Base-by-base conservation (phyloP, 2,888 invertebrate genomes). In the Harpagoxenus sublaevis region DNA sequence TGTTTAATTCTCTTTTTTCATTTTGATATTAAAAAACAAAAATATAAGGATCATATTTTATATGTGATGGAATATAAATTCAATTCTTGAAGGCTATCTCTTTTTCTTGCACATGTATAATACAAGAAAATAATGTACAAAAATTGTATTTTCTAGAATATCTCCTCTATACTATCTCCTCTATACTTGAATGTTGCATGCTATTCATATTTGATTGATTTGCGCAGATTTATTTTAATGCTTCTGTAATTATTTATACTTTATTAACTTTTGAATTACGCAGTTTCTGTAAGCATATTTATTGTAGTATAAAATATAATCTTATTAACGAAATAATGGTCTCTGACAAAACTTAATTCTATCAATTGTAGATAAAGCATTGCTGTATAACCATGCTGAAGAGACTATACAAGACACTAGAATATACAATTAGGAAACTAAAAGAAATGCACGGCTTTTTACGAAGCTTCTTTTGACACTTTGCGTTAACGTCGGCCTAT, bases 151-250 rank as follows among this genome's bases (percentile, higher is more conserved):
- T 48, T 79, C 28, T 39, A 12, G 28, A 71, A 81, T 81, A 81
- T 71, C 79, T 81, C 75, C 62, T 84, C 81, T 48, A 39, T 48
- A 60, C 45, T 86, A 35, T 35, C 35, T 35, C 35, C 35, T 35
- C 35, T 35, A 86, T 62, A 86, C 71, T 81, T 90, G 89, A 84
- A 89, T 89, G 89, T 87, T 84, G 91, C 91, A 91, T 91, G 91
- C 86, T n/a, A n/a, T n/a, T 85, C 77, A 87, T 84, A 87, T 82
- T 86, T 82, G 65, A 78, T 86, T 86, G 77, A 84, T 83, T 86
- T 83, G 81, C 62, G 84, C 86, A 89, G 12, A 83, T 85, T 81
- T 81, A 84, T 85, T 88, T 86, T 55, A 73, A 83, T 75, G 88
- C 88, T 89, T 89, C 23, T 28, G 73, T 84, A 81, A 81, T 84